Conservation (phyloP, 2,113 vertebrate species). For the Cryptotis parvus region DNA sequence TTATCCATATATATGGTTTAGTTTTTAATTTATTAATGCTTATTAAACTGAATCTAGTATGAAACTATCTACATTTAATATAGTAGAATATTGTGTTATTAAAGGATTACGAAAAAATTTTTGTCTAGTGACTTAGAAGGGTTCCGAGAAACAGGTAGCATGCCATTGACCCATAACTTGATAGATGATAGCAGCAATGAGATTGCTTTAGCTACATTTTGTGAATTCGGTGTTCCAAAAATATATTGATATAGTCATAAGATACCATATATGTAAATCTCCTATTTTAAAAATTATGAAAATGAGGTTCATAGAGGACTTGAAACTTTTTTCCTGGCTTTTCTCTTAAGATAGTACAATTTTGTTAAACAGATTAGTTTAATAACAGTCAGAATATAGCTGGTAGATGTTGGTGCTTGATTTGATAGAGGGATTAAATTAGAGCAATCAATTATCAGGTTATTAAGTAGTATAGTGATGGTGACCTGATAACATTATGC, state of each 20-base stretch:
- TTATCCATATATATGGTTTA: background rate
- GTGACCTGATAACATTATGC: background rate
- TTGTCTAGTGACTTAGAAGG: background rate
- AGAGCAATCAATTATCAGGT: background rate
- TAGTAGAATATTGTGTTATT: background rate
- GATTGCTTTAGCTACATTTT: background rate
- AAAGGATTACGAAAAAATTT: background rate
- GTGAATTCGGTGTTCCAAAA: conserved; percentile 27
- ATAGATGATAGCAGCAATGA: background rate
- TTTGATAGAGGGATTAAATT: background rate
- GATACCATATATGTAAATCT: background rate
- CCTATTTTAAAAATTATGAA: conserved; percentile 27
- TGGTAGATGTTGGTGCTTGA: background rate
- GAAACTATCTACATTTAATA: conserved; percentile 23
- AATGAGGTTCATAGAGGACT: background rate
- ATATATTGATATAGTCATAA: background rate
- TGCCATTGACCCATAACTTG: background rate
- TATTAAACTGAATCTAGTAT: background rate
- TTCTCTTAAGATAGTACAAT: background rate
- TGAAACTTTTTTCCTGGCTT: background rate
- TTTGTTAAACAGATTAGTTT: conserved; percentile 24
- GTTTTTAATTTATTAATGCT: conserved; percentile 49
- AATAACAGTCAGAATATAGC: background rate
- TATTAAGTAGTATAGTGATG: background rate
- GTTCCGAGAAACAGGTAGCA: background rate